Evolutionary conservation across 2,797 vertebrate species (phyloP).

Genomic region (Sebastes melanostomus): DNA sequence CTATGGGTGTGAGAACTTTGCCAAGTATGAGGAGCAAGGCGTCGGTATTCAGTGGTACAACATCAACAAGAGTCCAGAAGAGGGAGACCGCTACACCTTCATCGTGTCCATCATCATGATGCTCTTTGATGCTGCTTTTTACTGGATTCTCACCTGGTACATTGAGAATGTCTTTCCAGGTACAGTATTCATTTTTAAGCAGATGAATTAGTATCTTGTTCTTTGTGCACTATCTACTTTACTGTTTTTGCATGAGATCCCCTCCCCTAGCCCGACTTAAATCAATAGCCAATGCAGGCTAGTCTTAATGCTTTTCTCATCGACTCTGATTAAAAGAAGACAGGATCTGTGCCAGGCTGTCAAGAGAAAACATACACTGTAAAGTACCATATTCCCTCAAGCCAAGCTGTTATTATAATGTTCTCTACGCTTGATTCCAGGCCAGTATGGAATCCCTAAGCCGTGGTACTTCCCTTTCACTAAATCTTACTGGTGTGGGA

Average conservation of each 20-base stretch:
- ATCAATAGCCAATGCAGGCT: slow-evolving; percentile 9
- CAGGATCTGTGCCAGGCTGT: slow-evolving; percentile 30
- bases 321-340: slow-evolving; percentile 48
- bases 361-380: slow-evolving; percentile 19
- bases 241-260: not conserved
- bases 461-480: slow-evolving; percentile 96
- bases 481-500: slow-evolving; percentile 91
- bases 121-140: slow-evolving; percentile 88
- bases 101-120: slow-evolving; percentile 91
- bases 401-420: slow-evolving; percentile 34
- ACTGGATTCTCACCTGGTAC: slow-evolving; percentile 96
- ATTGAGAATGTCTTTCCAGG: slow-evolving; percentile 97
- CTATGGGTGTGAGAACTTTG: slow-evolving; percentile 93
- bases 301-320: slow-evolving; percentile 27
- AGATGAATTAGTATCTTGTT: not conserved
- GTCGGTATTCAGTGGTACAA: slow-evolving; percentile 95
- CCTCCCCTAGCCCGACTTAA: not conserved
- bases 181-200: slow-evolving; percentile 53
- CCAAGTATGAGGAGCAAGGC: slow-evolving; percentile 94
- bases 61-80: slow-evolving; percentile 85
- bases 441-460: slow-evolving; percentile 94
- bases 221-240: not conserved
- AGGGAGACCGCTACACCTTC: slow-evolving; percentile 89
- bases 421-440: slow-evolving; percentile 75
- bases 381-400: slow-evolving; percentile 26